These are phyloP conservation scores for Mesopsocus fuscifrons DNA, from an alignment of 2,888 invertebrate genomes.

Conservation along the genomic window DNA sequence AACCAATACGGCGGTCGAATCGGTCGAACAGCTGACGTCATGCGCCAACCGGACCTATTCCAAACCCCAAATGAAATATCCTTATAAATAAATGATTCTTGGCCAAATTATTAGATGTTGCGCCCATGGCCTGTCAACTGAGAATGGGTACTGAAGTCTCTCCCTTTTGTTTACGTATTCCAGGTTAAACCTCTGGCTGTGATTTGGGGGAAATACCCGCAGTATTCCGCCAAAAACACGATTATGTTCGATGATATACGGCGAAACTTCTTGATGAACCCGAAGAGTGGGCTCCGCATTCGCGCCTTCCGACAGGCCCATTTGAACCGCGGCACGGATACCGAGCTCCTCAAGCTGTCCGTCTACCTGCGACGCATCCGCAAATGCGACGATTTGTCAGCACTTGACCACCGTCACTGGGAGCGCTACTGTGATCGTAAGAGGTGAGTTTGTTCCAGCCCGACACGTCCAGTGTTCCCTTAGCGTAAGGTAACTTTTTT, in stretches of 20 bases:
- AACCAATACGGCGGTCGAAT: no score
- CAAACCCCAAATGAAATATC: no score
- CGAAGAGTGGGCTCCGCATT: constrained; percentile 79
- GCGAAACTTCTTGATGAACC: constrained; percentile 94
- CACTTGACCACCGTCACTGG: constrained; percentile 82
- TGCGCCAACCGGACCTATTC: no score
- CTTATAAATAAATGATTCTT: no score
- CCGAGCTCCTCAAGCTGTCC: not conserved
- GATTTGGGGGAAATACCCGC: constrained; percentile 87
- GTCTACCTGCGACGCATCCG: constrained; percentile 66
- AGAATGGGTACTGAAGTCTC: no score
- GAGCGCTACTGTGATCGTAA: constrained; percentile 44
- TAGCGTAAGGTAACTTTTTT: no score
- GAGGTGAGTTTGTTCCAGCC: not conserved
- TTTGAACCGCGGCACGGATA: constrained; percentile 37
- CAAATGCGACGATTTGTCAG: constrained; percentile 57
- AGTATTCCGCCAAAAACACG: constrained; percentile 78
- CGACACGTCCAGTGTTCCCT: no score
- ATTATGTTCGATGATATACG: constrained; percentile 97
- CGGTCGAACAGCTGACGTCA: no score
- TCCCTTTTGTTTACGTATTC: no score
- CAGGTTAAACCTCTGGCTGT: constrained; percentile 88
- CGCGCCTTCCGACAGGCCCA: constrained; percentile 83
- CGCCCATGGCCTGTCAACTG: no score
- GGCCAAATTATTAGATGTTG: no score